These are phyloP conservation scores for Saccostrea cuccullata DNA, from an alignment of 1,140 invertebrate species.

Conservation along the genomic window DNA sequence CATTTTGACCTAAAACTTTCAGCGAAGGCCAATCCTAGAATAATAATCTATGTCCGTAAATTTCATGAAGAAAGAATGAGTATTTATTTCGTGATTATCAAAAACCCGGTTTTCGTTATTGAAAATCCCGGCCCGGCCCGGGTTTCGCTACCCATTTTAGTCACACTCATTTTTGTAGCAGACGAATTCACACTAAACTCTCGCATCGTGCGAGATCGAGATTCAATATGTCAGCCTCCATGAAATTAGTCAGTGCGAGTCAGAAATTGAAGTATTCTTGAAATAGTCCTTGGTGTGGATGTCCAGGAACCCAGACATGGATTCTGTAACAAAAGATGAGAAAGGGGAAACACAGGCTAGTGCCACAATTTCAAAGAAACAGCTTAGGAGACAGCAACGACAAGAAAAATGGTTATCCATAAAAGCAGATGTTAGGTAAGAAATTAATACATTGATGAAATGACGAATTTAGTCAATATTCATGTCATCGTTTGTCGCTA, in stretches of 20 bases:
- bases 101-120: too few relatives aligned
- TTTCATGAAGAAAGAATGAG: too few relatives aligned
- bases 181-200: conserved; percentile 51
- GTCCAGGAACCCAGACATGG: not conserved
- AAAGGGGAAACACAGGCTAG: not conserved
- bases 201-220: conserved; percentile 56
- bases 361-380: conserved; percentile 68
- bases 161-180: conserved; percentile 41
- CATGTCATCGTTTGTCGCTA: too few relatives aligned
- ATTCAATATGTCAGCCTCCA: conserved; percentile 68
- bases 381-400: conserved; percentile 80
- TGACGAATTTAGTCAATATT: too few relatives aligned
- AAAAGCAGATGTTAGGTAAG: conserved; percentile 81
- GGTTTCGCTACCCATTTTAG: too few relatives aligned
- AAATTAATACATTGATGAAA: not conserved
- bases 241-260: not conserved
- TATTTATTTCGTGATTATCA: too few relatives aligned
- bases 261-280: not conserved
- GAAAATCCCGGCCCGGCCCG: too few relatives aligned
- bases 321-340: conserved; percentile 23
- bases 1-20: too few relatives aligned
- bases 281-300: not conserved
- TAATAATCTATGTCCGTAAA: too few relatives aligned
- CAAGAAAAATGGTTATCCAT: conserved; percentile 79
- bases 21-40: too few relatives aligned